These are phyloP conservation scores for Drosophila greeni DNA, from an alignment of 2,888 invertebrate genomes.

Conservation along the genomic window DNA sequence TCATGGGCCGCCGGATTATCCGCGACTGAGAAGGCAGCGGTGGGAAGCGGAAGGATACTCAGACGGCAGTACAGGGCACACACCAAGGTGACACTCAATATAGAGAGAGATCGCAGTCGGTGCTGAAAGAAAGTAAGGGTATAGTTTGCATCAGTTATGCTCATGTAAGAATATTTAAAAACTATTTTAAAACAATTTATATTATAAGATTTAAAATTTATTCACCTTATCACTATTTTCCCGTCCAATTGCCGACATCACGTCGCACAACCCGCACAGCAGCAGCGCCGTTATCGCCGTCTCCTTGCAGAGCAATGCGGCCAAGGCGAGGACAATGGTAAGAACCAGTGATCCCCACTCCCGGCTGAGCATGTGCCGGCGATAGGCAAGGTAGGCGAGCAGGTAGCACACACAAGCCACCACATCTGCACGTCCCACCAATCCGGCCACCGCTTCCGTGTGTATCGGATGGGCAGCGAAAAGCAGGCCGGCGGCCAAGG, in stretches of 20 bases:
- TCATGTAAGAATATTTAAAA: neutral
- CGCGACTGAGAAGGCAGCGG: constrained; percentile 88
- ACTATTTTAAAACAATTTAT: no score
- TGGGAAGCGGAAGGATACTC: constrained; percentile 86
- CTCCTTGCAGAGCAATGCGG: constrained; percentile 95
- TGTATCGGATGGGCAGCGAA: constrained; percentile 97
- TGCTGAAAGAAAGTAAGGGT: constrained; percentile 80
- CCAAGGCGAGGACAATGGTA: constrained; percentile 83
- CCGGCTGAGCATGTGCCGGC: constrained; percentile 83
- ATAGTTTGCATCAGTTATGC: neutral
- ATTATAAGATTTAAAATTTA: no score
- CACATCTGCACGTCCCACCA: constrained; percentile 96
- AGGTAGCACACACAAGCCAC: constrained; percentile 94
- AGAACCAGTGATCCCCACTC: constrained; percentile 82
- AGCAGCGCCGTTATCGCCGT: constrained; percentile 94
- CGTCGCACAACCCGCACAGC: constrained; percentile 93
- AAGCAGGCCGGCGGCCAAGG: constrained; percentile 87
- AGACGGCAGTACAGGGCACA: constrained; percentile 87
- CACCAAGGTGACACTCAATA: constrained; percentile 84
- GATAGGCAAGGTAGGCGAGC: constrained; percentile 90
- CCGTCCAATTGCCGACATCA: constrained; percentile 79
- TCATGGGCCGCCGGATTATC: constrained; percentile 96
- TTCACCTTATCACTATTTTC: constrained; percentile 79
- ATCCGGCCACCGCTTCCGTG: constrained; percentile 96
- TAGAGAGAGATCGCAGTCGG: constrained; percentile 84